A percentile compares a stretch with the other conserved stretches of the same genome.
Evolutionary conservation across 2,797 vertebrate species (phyloP).

Genomic region (Pseudochirops cupreus): DNA sequence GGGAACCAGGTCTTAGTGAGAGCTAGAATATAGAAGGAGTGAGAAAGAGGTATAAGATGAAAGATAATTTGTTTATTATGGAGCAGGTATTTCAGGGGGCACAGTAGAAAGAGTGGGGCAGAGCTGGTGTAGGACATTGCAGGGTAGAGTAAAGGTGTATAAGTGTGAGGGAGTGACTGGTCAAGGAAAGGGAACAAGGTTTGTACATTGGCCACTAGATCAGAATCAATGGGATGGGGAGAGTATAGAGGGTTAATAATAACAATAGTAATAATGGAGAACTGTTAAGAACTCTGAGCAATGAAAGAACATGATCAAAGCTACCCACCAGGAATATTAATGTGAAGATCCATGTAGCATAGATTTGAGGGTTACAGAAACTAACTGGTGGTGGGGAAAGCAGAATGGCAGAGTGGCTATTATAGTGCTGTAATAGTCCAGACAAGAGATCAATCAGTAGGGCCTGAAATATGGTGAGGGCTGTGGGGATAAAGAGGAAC

Average conservation of each 20-base stretch:
- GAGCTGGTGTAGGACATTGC: neutral
- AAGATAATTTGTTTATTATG: neutral
- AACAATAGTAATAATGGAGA: neutral
- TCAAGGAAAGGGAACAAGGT: neutral
- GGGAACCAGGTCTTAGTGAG: neutral
- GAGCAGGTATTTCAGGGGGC: neutral
- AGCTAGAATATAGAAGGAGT: neutral
- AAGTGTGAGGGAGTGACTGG: neutral
- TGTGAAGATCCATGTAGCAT: neutral
- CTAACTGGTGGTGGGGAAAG: neutral
- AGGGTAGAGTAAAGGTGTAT: neutral
- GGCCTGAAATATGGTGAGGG: neutral
- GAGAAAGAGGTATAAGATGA: neutral
- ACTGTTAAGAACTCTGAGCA: neutral
- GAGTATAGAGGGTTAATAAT: neutral
- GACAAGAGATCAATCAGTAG: neutral
- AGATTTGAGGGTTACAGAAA: neutral
- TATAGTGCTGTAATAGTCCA: neutral
- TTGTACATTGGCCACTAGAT: neutral
- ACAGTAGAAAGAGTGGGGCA: neutral
- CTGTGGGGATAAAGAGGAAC: neutral
- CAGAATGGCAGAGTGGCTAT: neutral
- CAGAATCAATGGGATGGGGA: neutral
- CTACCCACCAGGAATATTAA: neutral
- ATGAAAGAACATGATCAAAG: neutral